Conservation (phyloP, 2,113 vertebrate genomes). For the Grantiella picta region DNA sequence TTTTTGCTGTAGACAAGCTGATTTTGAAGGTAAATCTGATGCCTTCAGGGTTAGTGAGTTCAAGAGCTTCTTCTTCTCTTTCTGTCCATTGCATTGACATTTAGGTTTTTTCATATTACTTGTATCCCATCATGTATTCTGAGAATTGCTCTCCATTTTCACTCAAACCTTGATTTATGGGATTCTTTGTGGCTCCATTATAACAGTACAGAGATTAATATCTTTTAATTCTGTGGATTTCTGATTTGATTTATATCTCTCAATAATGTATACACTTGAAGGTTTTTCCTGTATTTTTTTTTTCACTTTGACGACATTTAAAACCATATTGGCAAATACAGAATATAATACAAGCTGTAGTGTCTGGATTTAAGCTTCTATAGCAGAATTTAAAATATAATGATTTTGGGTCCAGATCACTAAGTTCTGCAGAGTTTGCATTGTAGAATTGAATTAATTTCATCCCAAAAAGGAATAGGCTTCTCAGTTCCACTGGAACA, state of each 20-base stretch:
- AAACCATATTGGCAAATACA: not conserved
- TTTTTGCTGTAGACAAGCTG: not conserved
- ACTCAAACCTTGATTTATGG: conserved; percentile 29
- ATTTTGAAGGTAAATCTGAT: not conserved
- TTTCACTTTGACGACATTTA: not conserved
- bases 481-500: not conserved
- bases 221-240: conserved; percentile 30
- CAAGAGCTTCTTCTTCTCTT: not conserved
- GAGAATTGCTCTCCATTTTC: conserved; percentile 11
- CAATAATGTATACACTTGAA: not conserved
- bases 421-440: not conserved
- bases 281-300: not conserved
- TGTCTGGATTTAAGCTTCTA: not conserved
- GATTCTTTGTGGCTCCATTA: conserved; percentile 32
- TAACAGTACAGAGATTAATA: conserved; percentile 7
- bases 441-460: not conserved
- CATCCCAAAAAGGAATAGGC: not conserved
- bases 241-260: conserved; percentile 16
- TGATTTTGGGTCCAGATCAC: not conserved
- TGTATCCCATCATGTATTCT: not conserved
- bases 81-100: not conserved
- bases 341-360: not conserved
- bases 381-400: not conserved
- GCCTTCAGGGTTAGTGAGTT: not conserved
- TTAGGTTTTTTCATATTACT: not conserved